Conservation (phyloP, 2,888 invertebrate genomes). For the Hetaerina titia region DNA sequence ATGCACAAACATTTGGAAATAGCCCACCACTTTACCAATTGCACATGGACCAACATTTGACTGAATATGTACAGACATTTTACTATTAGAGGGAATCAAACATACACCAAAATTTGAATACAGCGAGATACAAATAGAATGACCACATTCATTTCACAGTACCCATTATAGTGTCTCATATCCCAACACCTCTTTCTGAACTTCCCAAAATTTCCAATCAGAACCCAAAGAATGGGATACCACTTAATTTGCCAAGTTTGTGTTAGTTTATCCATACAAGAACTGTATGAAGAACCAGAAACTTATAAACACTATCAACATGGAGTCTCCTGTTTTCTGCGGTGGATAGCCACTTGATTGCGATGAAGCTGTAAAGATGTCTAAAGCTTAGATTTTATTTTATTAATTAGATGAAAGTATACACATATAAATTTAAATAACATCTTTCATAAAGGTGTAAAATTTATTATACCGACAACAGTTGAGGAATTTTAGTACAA, state of each 20-base stretch:
- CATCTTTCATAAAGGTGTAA: too few species aligned
- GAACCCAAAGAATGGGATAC: background rate
- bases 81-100: background rate
- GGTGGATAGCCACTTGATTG: background rate
- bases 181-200: background rate
- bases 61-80: background rate
- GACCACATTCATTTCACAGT: background rate
- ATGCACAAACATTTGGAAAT: background rate
- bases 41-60: background rate
- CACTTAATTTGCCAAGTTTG: background rate
- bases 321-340: background rate
- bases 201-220: background rate
- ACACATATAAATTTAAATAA: too few species aligned
- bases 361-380: constrained; percentile 14
- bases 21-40: background rate
- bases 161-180: background rate
- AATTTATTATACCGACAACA: too few species aligned
- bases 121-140: background rate
- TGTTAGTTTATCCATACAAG: background rate
- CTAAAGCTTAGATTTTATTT: background rate
- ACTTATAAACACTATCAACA: background rate
- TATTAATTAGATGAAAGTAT: background rate
- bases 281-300: background rate
- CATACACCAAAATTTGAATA: background rate
- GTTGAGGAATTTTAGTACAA: too few species aligned